Evolutionary conservation across 1,140 invertebrate genomes (phyloP).

Genomic region (Sycophaga agraensis): DNA sequence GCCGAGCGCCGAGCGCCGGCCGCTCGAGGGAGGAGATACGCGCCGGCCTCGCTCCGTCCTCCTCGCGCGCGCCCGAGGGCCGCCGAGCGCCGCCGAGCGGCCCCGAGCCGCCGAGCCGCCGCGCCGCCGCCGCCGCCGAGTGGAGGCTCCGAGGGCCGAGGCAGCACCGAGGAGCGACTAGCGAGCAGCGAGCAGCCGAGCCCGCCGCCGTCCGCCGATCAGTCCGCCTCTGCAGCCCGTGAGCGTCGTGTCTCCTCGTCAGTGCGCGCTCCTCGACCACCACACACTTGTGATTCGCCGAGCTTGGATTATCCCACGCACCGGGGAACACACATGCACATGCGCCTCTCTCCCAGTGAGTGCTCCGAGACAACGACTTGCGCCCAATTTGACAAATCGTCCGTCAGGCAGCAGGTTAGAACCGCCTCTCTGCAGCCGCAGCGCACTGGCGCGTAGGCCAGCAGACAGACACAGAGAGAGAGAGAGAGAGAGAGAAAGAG

Average conservation of each 20-base stretch:
- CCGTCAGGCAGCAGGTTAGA: too few species aligned
- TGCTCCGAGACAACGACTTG: background rate
- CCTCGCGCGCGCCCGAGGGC: background rate
- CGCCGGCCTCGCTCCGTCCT: too few species aligned
- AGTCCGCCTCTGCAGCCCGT: conserved; percentile 30
- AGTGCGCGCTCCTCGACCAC: conserved; percentile 20
- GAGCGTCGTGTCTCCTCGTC: conserved; percentile 23
- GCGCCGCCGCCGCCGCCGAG: background rate
- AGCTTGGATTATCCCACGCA: background rate
- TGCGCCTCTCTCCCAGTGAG: background rate
- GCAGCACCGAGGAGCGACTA: background rate
- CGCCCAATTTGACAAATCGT: too few species aligned
- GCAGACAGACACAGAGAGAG: background rate
- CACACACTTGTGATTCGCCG: background rate
- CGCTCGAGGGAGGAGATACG: too few species aligned
- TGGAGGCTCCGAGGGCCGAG: background rate
- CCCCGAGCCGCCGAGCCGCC: too few species aligned
- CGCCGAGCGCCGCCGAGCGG: too few species aligned
- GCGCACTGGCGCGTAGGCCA: background rate
- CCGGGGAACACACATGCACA: background rate
- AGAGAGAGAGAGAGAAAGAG: background rate
- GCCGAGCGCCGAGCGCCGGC: too few species aligned
- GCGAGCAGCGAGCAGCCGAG: too few species aligned
- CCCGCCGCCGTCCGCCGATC: background rate
- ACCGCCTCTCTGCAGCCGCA: background rate